Base-by-base conservation (phyloP, 2,888 invertebrate species). In the Xylota sylvarum region DNA sequence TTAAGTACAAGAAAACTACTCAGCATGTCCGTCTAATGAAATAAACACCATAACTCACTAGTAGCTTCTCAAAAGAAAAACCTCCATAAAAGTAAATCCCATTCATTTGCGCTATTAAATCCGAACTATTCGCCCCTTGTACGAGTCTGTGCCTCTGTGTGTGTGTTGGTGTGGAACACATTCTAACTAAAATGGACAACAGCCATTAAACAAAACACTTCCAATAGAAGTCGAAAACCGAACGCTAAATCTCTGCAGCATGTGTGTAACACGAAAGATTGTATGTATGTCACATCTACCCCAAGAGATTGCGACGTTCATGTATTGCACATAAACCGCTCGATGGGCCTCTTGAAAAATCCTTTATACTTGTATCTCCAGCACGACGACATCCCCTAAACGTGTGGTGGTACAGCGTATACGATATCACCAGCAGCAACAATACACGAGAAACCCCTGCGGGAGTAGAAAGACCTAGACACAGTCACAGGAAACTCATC, bases 191-290 rank as follows among this genome's bases (percentile, higher is more conserved):
- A 73, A 73, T 73, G 73, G 73, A 73, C 73, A 73, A 65, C 65
- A 50, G 48, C 73, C 64, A 67, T 80, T 80, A 80, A 80, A 73
- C 32, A 73, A 58, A 80, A 73, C 80, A 73, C 65, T 73, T 80
- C 23, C 58, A 50, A 67, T 52, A 43, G 58, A 32, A 55, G 30
- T 27, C 19, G 32, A 70, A 70, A 62, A 55, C 64, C 52, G 37
- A 55, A 56, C 60, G 35, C 40, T 40, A 73, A 80, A 80, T 80
- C 80, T 67, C 72, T 40, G 65, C 64, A 56, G 48, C 46, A 50
- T 40, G 37, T 64, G 78, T 69, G 70, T 72, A 48, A 58, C 56
- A 80, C 50, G 72, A 64, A 70, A 55, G 43, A 27, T 46, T 55
- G 43, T 17, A 56, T 78, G 43, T 78, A 9, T 70, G 78, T 76